phyloP scores from a whole-genome alignment of 2,888 invertebrate genomes.

The Trichogramma dendrolimi region DNA sequence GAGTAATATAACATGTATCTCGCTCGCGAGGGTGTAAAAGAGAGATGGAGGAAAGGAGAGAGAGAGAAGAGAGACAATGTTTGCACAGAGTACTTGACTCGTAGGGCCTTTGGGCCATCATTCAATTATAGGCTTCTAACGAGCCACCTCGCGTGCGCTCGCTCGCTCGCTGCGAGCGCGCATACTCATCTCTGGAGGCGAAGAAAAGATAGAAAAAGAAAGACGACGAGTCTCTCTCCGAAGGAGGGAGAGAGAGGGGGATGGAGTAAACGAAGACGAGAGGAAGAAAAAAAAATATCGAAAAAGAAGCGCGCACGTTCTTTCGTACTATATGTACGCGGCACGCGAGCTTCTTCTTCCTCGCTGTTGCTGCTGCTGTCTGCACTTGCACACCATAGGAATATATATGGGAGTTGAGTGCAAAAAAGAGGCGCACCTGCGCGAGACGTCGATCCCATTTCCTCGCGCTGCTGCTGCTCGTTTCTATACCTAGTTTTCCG shows the following conservation, averaged over 20 bases:
- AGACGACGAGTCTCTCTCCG: not conserved
- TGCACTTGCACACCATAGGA: no score
- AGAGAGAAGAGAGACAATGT: conserved; percentile 5
- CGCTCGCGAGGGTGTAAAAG: no score
- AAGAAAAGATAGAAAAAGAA: not conserved
- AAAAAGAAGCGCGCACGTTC: conserved; percentile 4
- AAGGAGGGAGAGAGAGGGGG: not conserved
- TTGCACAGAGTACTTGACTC: not conserved
- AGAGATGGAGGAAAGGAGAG: not conserved
- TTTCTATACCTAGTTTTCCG: no score
- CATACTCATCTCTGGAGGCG: not conserved
- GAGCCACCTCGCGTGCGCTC: conserved; percentile 1
- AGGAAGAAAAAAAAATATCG: not conserved
- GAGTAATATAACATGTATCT: no score
- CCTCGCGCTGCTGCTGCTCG: no score
- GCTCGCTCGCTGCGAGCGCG: not conserved
- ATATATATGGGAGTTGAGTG: no score
- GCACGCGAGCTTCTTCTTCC: not conserved
- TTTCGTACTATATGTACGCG: conserved; percentile 15
- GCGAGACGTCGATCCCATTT: no score
- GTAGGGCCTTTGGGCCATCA: not conserved
- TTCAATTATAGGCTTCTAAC: conserved; percentile 19
- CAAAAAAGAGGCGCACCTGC: no score
- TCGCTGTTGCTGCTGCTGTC: conserved; percentile 17
- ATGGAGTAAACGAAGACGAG: not conserved